These are phyloP conservation scores for Periophthalmus modestus DNA, from an alignment of 2,113 vertebrate genomes.

Conservation along the genomic window DNA sequence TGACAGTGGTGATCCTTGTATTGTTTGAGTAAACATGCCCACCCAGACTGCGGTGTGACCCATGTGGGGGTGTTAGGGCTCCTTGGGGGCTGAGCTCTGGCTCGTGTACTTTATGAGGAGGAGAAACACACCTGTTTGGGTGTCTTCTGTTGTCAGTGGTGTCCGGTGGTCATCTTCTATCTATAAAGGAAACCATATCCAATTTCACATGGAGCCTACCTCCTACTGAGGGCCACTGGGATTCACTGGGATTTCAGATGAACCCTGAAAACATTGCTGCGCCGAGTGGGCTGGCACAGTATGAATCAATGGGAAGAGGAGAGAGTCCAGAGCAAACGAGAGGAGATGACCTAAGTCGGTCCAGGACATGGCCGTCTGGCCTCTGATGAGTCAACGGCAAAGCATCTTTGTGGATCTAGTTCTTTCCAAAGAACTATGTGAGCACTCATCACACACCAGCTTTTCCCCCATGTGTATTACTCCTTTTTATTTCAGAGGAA, in stretches of 20 bases:
- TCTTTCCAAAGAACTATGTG: slow-evolving; percentile 46
- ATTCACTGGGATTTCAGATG: slow-evolving; percentile 1
- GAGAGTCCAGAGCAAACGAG: slow-evolving; percentile 20
- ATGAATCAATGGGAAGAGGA: slow-evolving; percentile 36
- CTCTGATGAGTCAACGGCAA: slow-evolving; percentile 68
- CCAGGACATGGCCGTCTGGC: slow-evolving; percentile 46
- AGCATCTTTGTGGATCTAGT: slow-evolving; percentile 28
- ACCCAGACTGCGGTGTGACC: slow-evolving; percentile 49
- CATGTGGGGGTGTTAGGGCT: slow-evolving; percentile 47
- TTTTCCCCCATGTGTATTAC: not conserved
- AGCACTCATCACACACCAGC: slow-evolving; percentile 22
- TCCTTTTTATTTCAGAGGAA: not conserved
- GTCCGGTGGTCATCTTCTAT: slow-evolving; percentile 21
- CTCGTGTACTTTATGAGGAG: slow-evolving; percentile 44
- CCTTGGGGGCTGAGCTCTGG: slow-evolving; percentile 38
- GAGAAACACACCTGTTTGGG: slow-evolving; percentile 60
- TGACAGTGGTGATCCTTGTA: slow-evolving; percentile 54
- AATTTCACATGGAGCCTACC: too few species aligned
- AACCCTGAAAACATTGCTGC: slow-evolving; percentile 32
- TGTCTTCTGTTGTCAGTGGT: slow-evolving; percentile 23
- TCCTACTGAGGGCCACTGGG: too few species aligned
- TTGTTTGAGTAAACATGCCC: slow-evolving; percentile 66
- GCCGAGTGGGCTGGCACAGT: not conserved
- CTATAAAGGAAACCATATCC: slow-evolving; percentile 28
- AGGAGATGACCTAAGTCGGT: slow-evolving; percentile 43